Evolutionary conservation across 2,113 vertebrate genomes (phyloP).

Genomic region (Carlito syrichta): DNA sequence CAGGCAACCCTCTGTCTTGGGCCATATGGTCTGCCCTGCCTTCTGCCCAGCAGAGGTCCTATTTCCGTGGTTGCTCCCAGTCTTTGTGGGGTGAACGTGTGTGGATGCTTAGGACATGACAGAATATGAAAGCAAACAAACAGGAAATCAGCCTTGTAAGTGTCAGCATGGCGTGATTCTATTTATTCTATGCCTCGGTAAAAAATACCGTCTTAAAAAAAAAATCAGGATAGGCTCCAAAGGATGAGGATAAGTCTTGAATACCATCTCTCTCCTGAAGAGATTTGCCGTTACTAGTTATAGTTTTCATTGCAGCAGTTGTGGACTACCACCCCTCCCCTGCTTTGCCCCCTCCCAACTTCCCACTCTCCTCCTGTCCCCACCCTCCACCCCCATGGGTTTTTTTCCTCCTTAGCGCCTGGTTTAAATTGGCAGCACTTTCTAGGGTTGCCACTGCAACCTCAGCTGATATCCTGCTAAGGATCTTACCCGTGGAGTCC

Average conservation of each 20-base stretch:
- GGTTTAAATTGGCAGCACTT: not conserved
- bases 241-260: not conserved
- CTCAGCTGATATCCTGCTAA: not conserved
- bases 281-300: accelerated
- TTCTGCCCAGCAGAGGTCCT: no score
- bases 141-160: not conserved
- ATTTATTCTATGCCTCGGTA: not conserved
- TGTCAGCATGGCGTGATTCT: not conserved
- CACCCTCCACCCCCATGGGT: not conserved
- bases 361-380: not conserved
- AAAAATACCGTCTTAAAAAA: not conserved
- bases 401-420: not conserved
- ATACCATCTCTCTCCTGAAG: accelerated
- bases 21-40: not conserved
- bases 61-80: accelerated
- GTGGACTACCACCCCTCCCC: accelerated
- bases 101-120: accelerated
- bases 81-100: not conserved
- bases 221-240: not conserved
- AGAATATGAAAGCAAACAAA: not conserved
- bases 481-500: no score
- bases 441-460: accelerated
- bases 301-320: accelerated
- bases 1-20: not conserved
- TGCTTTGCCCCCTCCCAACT: accelerated